Base-by-base conservation (phyloP, 2,888 invertebrate genomes). In the Catonia carolina region DNA sequence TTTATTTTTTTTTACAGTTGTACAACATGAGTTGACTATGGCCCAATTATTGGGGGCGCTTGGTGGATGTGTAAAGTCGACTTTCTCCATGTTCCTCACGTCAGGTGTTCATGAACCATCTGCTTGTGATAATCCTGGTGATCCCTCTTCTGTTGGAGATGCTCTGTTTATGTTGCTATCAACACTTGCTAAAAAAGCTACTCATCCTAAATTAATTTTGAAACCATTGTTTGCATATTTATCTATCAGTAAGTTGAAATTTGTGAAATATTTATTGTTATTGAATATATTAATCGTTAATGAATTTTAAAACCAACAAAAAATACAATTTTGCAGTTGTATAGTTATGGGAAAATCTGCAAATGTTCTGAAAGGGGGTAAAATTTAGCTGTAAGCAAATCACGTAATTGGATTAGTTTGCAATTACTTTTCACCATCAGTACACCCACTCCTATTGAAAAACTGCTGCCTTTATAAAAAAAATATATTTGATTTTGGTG, bases 111-210 rank as follows among this genome's bases (percentile, higher is more conserved):
- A 23, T 7, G 45, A 27, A 37, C 63, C 35, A 60, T 67, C 58
- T 22, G 45, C 62, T 50, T 73, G 78, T n/a, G 85, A 86, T 65
- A 84, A 85, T 6, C 60, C 71, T 48, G 74, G 78, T n/a, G 85
- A 86, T 65, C 84, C 86, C 7, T 78, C 84, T 23, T 86, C 88
- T 0, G 83, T 92, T 53, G 87, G 88, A 1, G 93, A 94, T 69
- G 89, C 89, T 17, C 83, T 93, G n/a, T 92, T 90, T 69, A 86
- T 88, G 73, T 78, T 94, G 63, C 78, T 93, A 53, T 80, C 85
- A 23, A 84, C 85, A 2, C 75, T 94, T 60, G 84, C 85, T n/a
- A 79, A 81, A 42, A 84, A 85, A 67, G 84, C 90, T 2, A 84
- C 89, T 6, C 81, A 83, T 68, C 84, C 87, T 2, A 79, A 82